phyloP scores from a whole-genome alignment of 2,797 vertebrate genomes.

The Threskiornis aethiopicus region DNA sequence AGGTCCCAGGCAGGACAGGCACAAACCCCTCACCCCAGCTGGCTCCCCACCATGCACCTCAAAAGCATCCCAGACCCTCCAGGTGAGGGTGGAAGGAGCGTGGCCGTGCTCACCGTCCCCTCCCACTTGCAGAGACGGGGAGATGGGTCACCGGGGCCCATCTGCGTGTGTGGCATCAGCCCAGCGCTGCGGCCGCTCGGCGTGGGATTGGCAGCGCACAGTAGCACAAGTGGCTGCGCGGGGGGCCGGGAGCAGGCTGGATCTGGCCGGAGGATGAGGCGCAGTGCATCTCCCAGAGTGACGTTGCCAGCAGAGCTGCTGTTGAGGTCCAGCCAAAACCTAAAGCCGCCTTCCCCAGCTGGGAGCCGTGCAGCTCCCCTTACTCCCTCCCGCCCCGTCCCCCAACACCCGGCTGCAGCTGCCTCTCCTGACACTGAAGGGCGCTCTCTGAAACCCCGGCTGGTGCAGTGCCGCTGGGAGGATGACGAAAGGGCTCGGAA shows the following conservation, averaged over 20 bases:
- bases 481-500: not conserved
- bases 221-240: not conserved
- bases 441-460: not conserved
- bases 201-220: not conserved
- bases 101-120: not conserved
- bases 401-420: constrained; percentile 23
- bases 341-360: not conserved
- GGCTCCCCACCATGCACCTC: not conserved
- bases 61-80: not conserved
- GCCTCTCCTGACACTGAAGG: not conserved
- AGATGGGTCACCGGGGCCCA: not conserved
- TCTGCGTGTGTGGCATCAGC: not conserved
- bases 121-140: not conserved
- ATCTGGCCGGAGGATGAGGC: not conserved
- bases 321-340: constrained; percentile 25
- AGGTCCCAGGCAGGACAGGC: not conserved
- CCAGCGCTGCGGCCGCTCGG: not conserved
- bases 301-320: constrained; percentile 8
- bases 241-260: not conserved
- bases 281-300: not conserved
- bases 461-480: not conserved
- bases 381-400: not conserved
- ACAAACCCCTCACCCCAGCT: not conserved
- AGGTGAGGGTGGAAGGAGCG: rapidly evolving
- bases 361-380: not conserved